Evolutionary conservation across 2,113 vertebrate species (phyloP).

Genomic region (Anhinga anhinga): DNA sequence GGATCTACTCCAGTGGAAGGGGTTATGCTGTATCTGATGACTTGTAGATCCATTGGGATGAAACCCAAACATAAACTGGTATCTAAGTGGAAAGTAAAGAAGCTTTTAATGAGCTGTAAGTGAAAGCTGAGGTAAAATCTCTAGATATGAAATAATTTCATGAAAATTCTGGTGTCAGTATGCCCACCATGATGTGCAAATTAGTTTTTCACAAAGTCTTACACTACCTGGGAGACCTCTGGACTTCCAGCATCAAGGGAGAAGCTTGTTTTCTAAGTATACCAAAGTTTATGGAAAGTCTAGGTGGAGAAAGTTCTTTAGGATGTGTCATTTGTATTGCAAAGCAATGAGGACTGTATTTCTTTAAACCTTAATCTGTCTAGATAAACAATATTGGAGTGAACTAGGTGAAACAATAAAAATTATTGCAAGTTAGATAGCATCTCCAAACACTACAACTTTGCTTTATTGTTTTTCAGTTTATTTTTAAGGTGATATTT

Average conservation of each 20-base stretch:
- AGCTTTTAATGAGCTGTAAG: conserved; percentile 33
- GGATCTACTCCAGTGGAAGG: background rate
- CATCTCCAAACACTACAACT: background rate
- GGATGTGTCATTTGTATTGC: background rate
- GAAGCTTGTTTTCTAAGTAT: background rate
- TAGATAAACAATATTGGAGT: background rate
- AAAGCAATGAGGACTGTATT: background rate
- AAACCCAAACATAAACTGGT: conserved; percentile 20
- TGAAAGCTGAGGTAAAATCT: conserved; percentile 17
- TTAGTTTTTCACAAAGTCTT: conserved; percentile 20
- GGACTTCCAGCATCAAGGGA: background rate
- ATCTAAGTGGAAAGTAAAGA: background rate
- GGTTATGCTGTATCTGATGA: background rate
- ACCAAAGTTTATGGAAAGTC: background rate
- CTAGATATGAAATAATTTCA: conserved; percentile 8
- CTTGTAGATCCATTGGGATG: background rate
- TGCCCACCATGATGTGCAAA: background rate
- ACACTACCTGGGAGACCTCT: background rate
- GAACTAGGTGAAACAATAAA: background rate
- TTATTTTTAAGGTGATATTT: background rate
- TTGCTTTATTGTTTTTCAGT: background rate
- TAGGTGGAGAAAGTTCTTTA: background rate
- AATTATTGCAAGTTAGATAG: background rate
- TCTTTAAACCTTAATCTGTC: background rate
- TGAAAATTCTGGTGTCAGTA: conserved; percentile 25